These are phyloP conservation scores for Drosophila pallidifrons DNA, from an alignment of 1,140 invertebrate genomes.

Conservation along the genomic window DNA sequence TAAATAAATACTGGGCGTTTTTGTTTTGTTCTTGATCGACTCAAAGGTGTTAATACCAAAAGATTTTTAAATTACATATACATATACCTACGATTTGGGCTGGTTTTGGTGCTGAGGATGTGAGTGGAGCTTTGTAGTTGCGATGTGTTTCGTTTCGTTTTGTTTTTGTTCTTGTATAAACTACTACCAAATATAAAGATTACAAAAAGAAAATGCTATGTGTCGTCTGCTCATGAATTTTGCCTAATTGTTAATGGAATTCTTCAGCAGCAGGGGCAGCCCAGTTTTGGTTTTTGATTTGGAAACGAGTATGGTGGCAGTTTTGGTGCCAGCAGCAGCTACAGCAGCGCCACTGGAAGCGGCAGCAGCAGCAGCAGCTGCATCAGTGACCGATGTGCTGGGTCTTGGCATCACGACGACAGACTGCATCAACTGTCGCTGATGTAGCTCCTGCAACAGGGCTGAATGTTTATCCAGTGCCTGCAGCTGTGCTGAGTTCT, in stretches of 20 bases:
- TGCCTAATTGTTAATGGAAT: constrained; percentile 84
- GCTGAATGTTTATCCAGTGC: constrained; percentile 78
- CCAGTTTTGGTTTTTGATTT: constrained; percentile 85
- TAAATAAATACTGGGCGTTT: constrained; percentile 64
- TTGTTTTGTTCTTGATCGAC: constrained; percentile 22
- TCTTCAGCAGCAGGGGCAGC: constrained; percentile 84
- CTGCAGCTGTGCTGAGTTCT: constrained; percentile 64
- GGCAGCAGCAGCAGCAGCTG: constrained; percentile 36
- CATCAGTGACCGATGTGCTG: constrained; percentile 46
- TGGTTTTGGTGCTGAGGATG: constrained; percentile 16
- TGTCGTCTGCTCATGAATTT: constrained; percentile 44
- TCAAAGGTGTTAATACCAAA: constrained; percentile 44
- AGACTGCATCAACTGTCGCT: constrained; percentile 66
- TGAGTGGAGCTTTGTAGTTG: neutral
- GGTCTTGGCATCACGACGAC: constrained; percentile 34
- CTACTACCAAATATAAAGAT: constrained; percentile 78
- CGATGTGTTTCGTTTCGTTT: constrained; percentile 16
- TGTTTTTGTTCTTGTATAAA: constrained; percentile 56
- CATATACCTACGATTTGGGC: constrained; percentile 51
- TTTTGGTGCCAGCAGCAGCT: constrained; percentile 69
- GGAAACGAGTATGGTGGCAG: constrained; percentile 84
- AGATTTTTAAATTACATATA: constrained; percentile 54
- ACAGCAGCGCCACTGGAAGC: constrained; percentile 32
- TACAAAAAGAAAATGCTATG: constrained; percentile 73
- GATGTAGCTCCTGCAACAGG: constrained; percentile 76